Conservation (phyloP, 2,888 invertebrate genomes). For the Lymantria dispar region DNA sequence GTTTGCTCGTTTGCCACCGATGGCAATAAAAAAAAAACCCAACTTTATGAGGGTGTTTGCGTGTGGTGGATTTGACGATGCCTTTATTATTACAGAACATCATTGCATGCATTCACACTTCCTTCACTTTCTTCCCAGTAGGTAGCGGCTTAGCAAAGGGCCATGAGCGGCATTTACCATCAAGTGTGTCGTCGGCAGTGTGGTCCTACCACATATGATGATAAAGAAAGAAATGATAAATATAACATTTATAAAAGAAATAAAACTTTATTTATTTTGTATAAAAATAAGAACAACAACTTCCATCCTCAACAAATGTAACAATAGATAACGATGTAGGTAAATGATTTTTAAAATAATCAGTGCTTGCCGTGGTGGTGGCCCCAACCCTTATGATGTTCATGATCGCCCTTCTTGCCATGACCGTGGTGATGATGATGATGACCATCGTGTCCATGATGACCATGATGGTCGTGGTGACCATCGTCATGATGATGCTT, state of each 20-base stretch:
- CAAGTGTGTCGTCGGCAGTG: too few relatives aligned
- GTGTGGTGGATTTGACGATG: too few relatives aligned
- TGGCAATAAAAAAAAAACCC: too few relatives aligned
- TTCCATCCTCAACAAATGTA: conserved; percentile 51
- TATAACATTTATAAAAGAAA: neutral
- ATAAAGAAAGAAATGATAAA: neutral
- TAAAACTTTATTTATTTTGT: conserved; percentile 44
- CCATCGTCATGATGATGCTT: conserved; percentile 90
- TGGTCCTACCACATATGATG: too few relatives aligned
- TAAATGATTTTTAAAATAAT: conserved; percentile 14
- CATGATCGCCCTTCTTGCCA: conserved; percentile 89
- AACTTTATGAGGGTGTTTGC: too few relatives aligned
- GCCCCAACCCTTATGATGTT: conserved; percentile 87
- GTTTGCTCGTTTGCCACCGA: too few relatives aligned
- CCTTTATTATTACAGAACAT: too few relatives aligned
- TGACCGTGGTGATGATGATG: conserved; percentile 87
- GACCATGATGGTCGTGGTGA: conserved; percentile 89
- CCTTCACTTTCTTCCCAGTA: too few relatives aligned
- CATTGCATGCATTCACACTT: too few relatives aligned
- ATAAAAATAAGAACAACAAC: conserved; percentile 55
- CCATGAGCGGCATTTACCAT: too few relatives aligned
- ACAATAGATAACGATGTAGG: conserved; percentile 18
- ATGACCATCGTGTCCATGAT: conserved; percentile 88
- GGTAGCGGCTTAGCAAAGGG: too few relatives aligned
- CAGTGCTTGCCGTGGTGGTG: conserved; percentile 80